These are phyloP conservation scores for Aethes cnicana DNA, from an alignment of 2,888 invertebrate genomes.

Conservation along the genomic window DNA sequence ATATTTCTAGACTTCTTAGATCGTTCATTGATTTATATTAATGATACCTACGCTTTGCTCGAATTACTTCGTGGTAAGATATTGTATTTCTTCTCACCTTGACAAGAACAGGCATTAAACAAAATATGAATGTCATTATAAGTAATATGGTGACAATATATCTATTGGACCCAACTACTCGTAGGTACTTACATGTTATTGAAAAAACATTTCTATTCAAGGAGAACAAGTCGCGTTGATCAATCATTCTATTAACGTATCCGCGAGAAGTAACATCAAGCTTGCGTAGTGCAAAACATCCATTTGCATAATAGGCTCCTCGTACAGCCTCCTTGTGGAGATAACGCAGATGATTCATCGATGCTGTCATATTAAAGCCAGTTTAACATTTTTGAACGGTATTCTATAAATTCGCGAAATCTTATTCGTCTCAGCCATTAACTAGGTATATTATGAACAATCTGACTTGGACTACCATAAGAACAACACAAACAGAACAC, in stretches of 20 bases:
- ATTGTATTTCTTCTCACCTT: too few relatives aligned
- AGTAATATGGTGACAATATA: too few relatives aligned
- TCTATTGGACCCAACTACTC: too few relatives aligned
- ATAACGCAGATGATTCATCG: conserved; percentile 19
- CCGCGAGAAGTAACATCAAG: conserved; percentile 3
- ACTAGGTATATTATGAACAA: background rate
- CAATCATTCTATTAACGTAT: conserved; percentile 22
- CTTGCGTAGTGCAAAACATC: conserved; percentile 10
- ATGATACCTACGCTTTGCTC: too few relatives aligned
- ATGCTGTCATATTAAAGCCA: conserved; percentile 14
- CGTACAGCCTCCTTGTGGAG: conserved; percentile 1
- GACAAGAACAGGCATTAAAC: too few relatives aligned
- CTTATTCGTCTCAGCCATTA: too few relatives aligned
- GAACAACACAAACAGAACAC: conserved; percentile 23
- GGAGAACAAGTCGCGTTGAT: conserved; percentile 20
- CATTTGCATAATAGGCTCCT: conserved; percentile 17
- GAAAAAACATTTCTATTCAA: conserved; percentile 8
- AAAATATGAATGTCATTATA: too few relatives aligned
- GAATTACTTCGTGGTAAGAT: too few relatives aligned
- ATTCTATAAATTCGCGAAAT: too few relatives aligned
- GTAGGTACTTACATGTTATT: too few relatives aligned
- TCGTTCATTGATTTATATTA: too few relatives aligned
- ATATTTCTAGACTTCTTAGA: too few relatives aligned
- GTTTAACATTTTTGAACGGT: background rate
- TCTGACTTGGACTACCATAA: background rate